These are phyloP conservation scores for Athalia rosae DNA, from an alignment of 2,888 invertebrate genomes.

Conservation along the genomic window DNA sequence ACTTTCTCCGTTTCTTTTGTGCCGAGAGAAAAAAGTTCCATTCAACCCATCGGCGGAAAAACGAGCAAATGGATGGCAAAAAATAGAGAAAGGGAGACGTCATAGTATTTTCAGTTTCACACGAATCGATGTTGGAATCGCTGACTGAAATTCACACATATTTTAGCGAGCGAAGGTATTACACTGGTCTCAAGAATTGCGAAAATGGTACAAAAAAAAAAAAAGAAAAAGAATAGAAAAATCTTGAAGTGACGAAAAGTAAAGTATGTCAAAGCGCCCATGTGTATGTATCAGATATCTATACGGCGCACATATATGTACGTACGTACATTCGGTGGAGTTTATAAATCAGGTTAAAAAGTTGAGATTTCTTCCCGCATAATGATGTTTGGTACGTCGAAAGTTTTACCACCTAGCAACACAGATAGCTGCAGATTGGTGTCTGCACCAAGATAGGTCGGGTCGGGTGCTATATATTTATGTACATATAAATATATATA, in stretches of 20 bases:
- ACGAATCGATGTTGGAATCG: too few relatives aligned
- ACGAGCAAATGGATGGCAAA: too few relatives aligned
- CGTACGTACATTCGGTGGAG: neutral
- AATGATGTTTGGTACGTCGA: conserved; percentile 2
- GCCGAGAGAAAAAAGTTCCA: neutral
- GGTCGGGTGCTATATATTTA: conserved; percentile 16
- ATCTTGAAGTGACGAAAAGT: neutral
- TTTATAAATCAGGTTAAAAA: conserved; percentile 10
- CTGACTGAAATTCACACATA: too few relatives aligned
- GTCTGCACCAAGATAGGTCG: too few relatives aligned
- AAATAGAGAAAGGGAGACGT: too few relatives aligned
- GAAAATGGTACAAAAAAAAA: neutral
- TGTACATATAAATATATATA: conserved; percentile 43
- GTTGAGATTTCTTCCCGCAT: conserved; percentile 3
- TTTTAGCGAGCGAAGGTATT: neutral
- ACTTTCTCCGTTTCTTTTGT: neutral
- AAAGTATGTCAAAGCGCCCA: too few relatives aligned
- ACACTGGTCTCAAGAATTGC: neutral
- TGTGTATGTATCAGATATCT: too few relatives aligned
- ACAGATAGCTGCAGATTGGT: too few relatives aligned
- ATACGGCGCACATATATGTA: neutral
- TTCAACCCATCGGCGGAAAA: too few relatives aligned
- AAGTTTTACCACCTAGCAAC: neutral
- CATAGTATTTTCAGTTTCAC: too few relatives aligned
- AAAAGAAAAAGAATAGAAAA: neutral